These are phyloP conservation scores for Melanaphis sacchari DNA, from an alignment of 1,140 invertebrate species.

Conservation along the genomic window DNA sequence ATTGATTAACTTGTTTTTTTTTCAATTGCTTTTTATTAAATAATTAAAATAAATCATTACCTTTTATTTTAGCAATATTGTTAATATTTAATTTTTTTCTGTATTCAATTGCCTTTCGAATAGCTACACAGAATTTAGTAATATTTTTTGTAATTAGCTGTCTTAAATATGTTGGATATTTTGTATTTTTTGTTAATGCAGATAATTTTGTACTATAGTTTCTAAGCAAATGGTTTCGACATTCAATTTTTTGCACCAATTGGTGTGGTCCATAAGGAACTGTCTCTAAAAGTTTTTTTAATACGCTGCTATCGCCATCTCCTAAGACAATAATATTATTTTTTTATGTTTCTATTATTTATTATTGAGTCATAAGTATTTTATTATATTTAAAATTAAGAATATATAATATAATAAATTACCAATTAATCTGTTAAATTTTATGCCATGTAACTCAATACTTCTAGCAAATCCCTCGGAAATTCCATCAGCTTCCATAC, in stretches of 20 bases:
- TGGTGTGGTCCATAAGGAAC: not conserved
- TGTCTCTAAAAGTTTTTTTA: not conserved
- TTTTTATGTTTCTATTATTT: too few species aligned
- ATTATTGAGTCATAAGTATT: too few species aligned
- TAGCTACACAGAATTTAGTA: not conserved
- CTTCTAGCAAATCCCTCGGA: not conserved
- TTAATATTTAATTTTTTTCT: not conserved
- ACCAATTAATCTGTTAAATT: slow-evolving; percentile 25
- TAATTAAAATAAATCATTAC: too few species aligned
- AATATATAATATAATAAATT: not conserved
- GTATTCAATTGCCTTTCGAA: not conserved
- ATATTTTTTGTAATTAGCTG: not conserved
- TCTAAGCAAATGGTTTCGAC: not conserved
- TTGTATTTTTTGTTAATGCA: not conserved
- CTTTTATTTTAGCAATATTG: not conserved
- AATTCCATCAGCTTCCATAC: not conserved
- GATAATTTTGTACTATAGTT: slow-evolving; percentile 22
- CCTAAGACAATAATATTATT: too few species aligned
- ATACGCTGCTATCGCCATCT: slow-evolving; percentile 6
- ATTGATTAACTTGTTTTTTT: not conserved
- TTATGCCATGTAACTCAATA: not conserved
- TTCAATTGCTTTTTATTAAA: too few species aligned
- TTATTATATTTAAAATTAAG: not conserved
- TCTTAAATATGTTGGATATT: not conserved
- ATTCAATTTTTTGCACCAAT: slow-evolving; percentile 15